Conservation (phyloP, 1,140 invertebrate genomes). For the Trichonephila clavipes region DNA sequence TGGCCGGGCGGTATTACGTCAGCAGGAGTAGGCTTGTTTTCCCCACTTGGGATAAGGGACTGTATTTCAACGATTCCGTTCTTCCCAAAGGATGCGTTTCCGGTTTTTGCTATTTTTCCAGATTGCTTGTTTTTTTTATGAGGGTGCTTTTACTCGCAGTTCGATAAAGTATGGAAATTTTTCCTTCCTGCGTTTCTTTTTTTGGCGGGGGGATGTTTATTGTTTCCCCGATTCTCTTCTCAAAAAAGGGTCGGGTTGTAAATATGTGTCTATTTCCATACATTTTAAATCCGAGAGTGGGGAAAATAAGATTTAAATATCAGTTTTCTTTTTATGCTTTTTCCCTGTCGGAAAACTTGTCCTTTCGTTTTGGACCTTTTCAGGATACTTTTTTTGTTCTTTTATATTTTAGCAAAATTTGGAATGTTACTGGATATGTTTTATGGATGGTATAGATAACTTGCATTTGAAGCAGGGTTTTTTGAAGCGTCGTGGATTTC, state of each 20-base stretch:
- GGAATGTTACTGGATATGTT: slow-evolving; percentile 39
- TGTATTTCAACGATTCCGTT: slow-evolving; percentile 2
- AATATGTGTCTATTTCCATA: slow-evolving; percentile 65
- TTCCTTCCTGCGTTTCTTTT: not conserved
- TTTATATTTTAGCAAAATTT: not conserved
- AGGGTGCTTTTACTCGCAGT: slow-evolving; percentile 2
- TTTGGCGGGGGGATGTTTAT: not conserved
- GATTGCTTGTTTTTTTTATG: slow-evolving; percentile 37
- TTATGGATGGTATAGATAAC: slow-evolving; percentile 49
- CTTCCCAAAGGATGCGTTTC: slow-evolving; percentile 27
- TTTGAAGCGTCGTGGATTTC: not conserved
- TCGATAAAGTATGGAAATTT: slow-evolving; percentile 60
- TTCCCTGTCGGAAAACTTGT: not conserved
- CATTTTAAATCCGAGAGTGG: not conserved
- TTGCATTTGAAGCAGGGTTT: not conserved
- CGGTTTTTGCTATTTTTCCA: slow-evolving; percentile 16
- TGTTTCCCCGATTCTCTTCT: slow-evolving; percentile 1
- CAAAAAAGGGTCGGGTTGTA: not conserved
- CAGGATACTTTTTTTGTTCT: not conserved
- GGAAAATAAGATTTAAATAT: slow-evolving; percentile 47
- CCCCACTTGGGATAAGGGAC: slow-evolving; percentile 27
- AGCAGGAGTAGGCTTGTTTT: slow-evolving; percentile 61
- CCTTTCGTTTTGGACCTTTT: not conserved
- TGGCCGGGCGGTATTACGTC: slow-evolving; percentile 69
- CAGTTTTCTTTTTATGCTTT: not conserved